phyloP scores from a whole-genome alignment of 2,113 vertebrate genomes.

The Sapayoa aenigma region DNA sequence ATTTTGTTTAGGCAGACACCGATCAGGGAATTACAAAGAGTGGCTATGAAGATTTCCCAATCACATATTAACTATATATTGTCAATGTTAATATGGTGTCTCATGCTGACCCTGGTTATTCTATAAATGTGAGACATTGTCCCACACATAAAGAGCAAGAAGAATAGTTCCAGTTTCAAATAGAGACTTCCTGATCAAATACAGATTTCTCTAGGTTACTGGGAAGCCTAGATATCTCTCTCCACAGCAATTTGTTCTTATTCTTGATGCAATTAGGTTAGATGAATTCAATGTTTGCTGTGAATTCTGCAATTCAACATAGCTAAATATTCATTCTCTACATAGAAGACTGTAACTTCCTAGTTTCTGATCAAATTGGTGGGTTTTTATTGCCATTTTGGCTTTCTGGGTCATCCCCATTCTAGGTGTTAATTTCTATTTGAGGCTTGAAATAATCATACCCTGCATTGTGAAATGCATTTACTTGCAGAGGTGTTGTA shows the following conservation, averaged over 20 bases:
- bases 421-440: background rate
- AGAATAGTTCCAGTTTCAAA: background rate
- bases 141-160: background rate
- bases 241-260: background rate
- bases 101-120: background rate
- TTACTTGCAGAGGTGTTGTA: no score
- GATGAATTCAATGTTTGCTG: background rate
- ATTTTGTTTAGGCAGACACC: background rate
- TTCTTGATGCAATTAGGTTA: background rate
- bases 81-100: background rate
- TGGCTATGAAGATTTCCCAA: background rate
- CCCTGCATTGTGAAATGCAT: background rate
- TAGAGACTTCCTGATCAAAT: background rate
- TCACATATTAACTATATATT: background rate
- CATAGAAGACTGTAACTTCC: background rate
- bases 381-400: background rate
- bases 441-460: background rate
- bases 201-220: background rate
- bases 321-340: background rate
- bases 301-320: background rate
- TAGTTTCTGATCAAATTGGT: background rate
- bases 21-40: background rate
- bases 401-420: background rate
- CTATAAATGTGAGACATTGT: background rate
- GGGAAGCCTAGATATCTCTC: background rate